phyloP scores from a whole-genome alignment of 2,797 vertebrate species.

The Sebastes paucispinis region DNA sequence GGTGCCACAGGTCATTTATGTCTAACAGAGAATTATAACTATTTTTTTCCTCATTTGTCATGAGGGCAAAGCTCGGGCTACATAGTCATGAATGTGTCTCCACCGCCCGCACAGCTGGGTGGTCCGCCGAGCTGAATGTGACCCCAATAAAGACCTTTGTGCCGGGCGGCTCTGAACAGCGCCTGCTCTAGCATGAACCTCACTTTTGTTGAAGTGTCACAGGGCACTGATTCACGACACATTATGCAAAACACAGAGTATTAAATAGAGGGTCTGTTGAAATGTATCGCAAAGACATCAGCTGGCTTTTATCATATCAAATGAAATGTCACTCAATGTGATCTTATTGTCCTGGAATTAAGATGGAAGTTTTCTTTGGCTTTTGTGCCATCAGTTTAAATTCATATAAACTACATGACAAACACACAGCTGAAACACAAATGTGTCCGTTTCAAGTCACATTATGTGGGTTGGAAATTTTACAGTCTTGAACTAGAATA shows the following conservation, averaged over 20 bases:
- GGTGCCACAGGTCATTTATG: constrained; percentile 55
- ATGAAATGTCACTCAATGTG: constrained; percentile 6
- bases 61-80: constrained; percentile 40
- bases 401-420: neutral
- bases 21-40: constrained; percentile 65
- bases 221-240: constrained; percentile 58
- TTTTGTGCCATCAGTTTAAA: neutral
- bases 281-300: constrained; percentile 5
- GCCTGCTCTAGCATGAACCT: constrained; percentile 64
- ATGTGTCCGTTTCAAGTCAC: neutral
- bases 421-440: neutral
- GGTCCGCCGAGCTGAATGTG: constrained; percentile 70
- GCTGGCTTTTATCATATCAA: constrained; percentile 25
- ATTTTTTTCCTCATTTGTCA: constrained; percentile 66
- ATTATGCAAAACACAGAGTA: constrained; percentile 54
- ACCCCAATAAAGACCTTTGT: constrained; percentile 72
- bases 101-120: constrained; percentile 69
- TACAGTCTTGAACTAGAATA: neutral
- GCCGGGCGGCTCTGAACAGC: constrained; percentile 36
- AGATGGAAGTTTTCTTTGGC: neutral
- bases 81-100: constrained; percentile 55
- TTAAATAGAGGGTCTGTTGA: constrained; percentile 51
- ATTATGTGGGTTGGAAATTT: neutral
- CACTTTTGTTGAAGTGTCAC: constrained; percentile 62
- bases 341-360: neutral